phyloP scores from a whole-genome alignment of 2,888 invertebrate genomes.

The Acanthosepion lycidas region DNA sequence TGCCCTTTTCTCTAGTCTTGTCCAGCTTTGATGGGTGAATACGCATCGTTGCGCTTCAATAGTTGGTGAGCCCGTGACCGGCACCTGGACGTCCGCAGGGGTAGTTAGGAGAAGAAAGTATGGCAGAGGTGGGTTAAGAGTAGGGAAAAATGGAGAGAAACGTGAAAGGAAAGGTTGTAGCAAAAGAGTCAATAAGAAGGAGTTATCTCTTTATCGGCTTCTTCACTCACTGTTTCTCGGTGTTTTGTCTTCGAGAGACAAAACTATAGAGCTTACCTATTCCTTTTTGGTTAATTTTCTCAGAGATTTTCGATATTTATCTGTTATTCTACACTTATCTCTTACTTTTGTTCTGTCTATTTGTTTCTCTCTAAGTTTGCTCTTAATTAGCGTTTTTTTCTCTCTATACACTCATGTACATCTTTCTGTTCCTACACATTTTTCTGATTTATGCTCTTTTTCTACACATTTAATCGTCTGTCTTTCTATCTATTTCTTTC shows the following conservation, averaged over 20 bases:
- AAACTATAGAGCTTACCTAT: too few relatives aligned
- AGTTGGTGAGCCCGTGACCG: not conserved
- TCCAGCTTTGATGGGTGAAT: not conserved
- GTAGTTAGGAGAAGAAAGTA: not conserved
- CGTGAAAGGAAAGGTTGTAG: not conserved
- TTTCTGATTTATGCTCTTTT: too few relatives aligned
- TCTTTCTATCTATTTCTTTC: not conserved
- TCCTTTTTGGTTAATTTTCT: too few relatives aligned
- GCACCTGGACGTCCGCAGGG: constrained; percentile 37
- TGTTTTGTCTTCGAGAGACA: not conserved
- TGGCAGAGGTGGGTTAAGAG: not conserved
- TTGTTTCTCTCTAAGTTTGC: too few relatives aligned
- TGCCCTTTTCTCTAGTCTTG: not conserved
- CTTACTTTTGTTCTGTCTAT: too few relatives aligned
- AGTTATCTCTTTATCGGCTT: not conserved
- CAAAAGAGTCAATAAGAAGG: not conserved
- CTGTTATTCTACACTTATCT: too few relatives aligned
- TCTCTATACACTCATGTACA: too few relatives aligned
- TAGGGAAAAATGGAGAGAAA: not conserved
- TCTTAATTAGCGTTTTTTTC: too few relatives aligned
- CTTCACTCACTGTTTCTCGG: not conserved
- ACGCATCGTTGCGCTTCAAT: not conserved
- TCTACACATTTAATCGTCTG: too few relatives aligned
- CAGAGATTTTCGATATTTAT: too few relatives aligned
- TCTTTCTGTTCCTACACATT: too few relatives aligned